A percentile compares a stretch with the other conserved stretches of the same genome.
These are phyloP conservation scores for Trematomus loennbergii DNA, from an alignment of 2,113 vertebrate species.

Conservation along the genomic window DNA sequence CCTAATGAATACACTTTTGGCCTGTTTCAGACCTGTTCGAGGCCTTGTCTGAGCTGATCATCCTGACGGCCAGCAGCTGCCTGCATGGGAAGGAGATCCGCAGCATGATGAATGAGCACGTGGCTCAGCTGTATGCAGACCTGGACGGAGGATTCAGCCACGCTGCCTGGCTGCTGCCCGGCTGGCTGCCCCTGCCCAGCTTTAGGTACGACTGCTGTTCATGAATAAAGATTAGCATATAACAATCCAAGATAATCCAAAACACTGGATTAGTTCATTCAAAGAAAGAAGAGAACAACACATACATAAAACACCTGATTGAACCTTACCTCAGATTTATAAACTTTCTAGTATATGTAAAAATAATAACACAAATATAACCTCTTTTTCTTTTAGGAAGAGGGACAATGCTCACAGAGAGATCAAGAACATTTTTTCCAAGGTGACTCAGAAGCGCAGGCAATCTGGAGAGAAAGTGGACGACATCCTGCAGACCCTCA, in stretches of 20 bases:
- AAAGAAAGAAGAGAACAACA: background rate
- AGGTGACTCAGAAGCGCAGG: conserved; percentile 92
- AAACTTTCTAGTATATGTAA: background rate
- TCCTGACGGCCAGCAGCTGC: conserved; percentile 96
- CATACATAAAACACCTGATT: background rate
- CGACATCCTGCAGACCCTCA: conserved; percentile 96
- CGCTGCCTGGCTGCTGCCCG: conserved; percentile 94
- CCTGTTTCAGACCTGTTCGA: conserved; percentile 92
- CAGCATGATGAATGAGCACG: conserved; percentile 87
- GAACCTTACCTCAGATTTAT: background rate
- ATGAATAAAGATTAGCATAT: background rate
- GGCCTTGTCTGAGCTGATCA: conserved; percentile 95
- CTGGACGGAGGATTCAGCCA: conserved; percentile 96
- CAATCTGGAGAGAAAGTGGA: conserved; percentile 86
- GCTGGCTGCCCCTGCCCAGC: conserved; percentile 96
- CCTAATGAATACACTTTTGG: background rate
- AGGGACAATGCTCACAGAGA: conserved; percentile 92
- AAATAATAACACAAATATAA: background rate
- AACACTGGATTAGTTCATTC: background rate
- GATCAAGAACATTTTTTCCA: conserved; percentile 95
- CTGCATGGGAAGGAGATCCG: conserved; percentile 96
- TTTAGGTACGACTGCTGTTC: conserved; percentile 88
- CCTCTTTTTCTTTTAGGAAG: conserved; percentile 78
- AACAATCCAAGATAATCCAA: background rate
- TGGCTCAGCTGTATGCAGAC: conserved; percentile 95